Evolutionary conservation across 2,797 vertebrate genomes (phyloP).

Genomic region (Helicolenus hilgendorfi): DNA sequence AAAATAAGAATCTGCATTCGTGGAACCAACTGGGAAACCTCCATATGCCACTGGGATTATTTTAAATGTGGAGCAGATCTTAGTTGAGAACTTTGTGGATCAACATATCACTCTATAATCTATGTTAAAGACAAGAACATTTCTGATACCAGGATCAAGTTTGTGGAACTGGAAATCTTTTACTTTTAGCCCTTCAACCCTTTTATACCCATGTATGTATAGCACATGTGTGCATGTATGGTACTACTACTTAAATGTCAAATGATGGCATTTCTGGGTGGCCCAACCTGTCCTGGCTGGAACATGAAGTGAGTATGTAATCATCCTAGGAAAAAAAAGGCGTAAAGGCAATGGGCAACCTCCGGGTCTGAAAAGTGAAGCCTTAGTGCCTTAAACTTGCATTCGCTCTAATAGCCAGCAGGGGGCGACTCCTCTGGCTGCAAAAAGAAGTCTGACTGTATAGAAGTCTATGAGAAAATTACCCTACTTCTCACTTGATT

Average conservation of each 20-base stretch:
- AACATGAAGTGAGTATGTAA: background rate
- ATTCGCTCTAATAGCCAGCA: no score
- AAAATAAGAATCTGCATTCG: constrained; percentile 1
- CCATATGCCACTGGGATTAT: background rate
- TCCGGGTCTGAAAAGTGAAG: no score
- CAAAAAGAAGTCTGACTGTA: no score
- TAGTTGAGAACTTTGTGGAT: background rate
- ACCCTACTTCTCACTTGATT: no score
- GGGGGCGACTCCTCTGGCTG: no score
- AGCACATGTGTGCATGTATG: background rate
- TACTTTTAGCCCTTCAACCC: background rate
- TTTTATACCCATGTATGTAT: background rate
- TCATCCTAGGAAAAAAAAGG: background rate
- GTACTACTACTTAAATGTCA: background rate
- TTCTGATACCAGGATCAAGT: background rate
- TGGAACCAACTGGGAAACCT: background rate
- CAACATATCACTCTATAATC: background rate
- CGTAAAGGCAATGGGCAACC: no score
- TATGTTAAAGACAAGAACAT: background rate
- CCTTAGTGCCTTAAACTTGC: no score
- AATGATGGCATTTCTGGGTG: no score
- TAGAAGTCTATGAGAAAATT: no score
- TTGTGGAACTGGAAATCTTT: background rate
- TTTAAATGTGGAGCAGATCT: constrained; percentile 12
- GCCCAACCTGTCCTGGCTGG: no score